A percentile compares a stretch with the other conserved stretches of the same genome.
phyloP scores from a whole-genome alignment of 2,113 vertebrate species.

The Bos javanicus region DNA sequence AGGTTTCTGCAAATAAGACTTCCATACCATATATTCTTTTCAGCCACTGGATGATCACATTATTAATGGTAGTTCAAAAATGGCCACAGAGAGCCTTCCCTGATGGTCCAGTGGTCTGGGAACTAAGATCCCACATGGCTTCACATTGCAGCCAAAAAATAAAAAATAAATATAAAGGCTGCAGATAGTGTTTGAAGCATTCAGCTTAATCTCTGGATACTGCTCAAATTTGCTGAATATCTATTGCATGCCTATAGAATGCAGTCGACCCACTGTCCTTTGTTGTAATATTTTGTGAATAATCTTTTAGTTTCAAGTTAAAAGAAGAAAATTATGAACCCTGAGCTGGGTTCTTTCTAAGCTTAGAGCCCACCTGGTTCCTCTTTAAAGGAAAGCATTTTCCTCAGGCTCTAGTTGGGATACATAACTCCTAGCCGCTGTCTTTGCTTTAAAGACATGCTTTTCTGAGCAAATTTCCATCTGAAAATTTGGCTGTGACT shows the following conservation, averaged over 20 bases:
- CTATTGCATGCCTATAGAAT: neutral
- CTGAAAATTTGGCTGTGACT: neutral
- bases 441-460: neutral
- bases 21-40: neutral
- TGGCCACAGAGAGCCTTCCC: neutral
- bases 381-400: neutral
- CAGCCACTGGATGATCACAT: neutral
- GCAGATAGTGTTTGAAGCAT: neutral
- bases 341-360: neutral
- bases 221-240: neutral
- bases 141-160: neutral
- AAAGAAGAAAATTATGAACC: neutral
- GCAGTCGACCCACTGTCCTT: neutral
- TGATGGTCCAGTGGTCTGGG: neutral
- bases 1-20: neutral
- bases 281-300: neutral
- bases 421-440: neutral
- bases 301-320: neutral
- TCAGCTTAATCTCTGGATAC: neutral
- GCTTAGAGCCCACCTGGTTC: neutral
- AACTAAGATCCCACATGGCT: neutral
- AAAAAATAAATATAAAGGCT: neutral
- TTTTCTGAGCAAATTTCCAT: neutral
- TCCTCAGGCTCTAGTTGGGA: neutral
- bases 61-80: neutral